phyloP scores from a whole-genome alignment of 1,140 invertebrate species.

The Brachystomella parvula region DNA sequence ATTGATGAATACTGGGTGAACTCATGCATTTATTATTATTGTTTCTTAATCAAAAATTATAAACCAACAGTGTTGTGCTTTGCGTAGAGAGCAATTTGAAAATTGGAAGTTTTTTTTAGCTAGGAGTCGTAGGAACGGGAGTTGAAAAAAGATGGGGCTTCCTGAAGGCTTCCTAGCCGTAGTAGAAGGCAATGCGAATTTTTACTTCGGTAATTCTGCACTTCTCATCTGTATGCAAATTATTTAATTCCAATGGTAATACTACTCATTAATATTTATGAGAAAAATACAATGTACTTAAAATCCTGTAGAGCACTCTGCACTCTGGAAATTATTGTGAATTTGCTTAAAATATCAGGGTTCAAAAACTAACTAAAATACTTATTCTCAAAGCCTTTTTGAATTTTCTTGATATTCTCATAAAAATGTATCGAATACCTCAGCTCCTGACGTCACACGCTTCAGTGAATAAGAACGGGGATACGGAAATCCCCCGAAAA shows the following conservation, averaged over 20 bases:
- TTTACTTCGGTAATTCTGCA: neutral
- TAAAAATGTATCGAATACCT: too few species aligned
- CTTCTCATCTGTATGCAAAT: constrained; percentile 9
- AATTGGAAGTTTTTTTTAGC: neutral
- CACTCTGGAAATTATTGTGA: too few species aligned
- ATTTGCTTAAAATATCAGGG: too few species aligned
- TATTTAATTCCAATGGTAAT: constrained; percentile 11
- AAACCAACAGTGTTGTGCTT: neutral
- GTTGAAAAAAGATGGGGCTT: neutral
- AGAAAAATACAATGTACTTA: constrained; percentile 6
- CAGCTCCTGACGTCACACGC: too few species aligned
- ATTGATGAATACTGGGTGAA: too few species aligned
- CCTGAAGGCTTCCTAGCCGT: too few species aligned
- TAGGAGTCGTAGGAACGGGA: neutral
- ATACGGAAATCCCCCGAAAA: too few species aligned
- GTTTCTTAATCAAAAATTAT: neutral
- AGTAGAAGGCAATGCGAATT: neutral
- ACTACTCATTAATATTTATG: neutral
- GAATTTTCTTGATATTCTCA: too few species aligned
- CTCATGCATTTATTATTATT: neutral
- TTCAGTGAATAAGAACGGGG: too few species aligned
- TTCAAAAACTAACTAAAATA: neutral
- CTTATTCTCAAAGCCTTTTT: neutral
- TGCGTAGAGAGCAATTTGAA: neutral
- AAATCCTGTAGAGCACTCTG: too few species aligned